A percentile compares a stretch with the other conserved stretches of the same genome.
Evolutionary conservation across 2,888 invertebrate genomes (phyloP).

Genomic region (Argyra leucocephala): DNA sequence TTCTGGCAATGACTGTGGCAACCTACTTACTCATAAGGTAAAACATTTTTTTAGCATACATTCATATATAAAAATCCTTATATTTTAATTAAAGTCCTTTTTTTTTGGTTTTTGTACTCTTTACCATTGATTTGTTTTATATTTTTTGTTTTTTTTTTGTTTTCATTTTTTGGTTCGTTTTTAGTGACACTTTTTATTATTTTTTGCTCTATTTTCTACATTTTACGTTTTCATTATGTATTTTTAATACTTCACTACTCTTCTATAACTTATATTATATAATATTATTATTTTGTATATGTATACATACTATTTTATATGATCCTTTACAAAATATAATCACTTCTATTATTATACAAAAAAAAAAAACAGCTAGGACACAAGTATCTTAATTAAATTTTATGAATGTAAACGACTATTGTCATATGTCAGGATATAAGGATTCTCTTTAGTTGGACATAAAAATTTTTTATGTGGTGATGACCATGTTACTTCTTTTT

Average conservation of each 20-base stretch:
- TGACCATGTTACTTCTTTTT: constrained; percentile 41
- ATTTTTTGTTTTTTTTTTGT: too few species aligned
- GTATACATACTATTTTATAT: too few species aligned
- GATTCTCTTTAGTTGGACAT: constrained; percentile 45
- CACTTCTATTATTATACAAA: constrained; percentile 6
- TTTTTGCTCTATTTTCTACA: background rate
- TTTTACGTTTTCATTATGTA: background rate
- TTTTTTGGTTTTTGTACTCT: background rate
- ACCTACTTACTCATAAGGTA: too few species aligned
- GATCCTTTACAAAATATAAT: background rate
- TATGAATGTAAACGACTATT: constrained; percentile 18
- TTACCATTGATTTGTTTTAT: too few species aligned
- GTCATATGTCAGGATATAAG: constrained; percentile 43
- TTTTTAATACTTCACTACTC: background rate
- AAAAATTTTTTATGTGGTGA: constrained; percentile 37
- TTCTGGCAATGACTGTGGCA: too few species aligned
- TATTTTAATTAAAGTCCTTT: background rate
- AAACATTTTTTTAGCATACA: too few species aligned
- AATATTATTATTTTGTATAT: background rate
- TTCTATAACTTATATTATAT: background rate
- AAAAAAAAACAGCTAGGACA: background rate
- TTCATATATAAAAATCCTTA: too few species aligned
- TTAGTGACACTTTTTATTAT: background rate
- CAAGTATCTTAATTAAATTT: constrained; percentile 11
- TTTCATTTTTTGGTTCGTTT: background rate